phyloP scores from a whole-genome alignment of 1,140 invertebrate species.

The Bombus vancouverensis region DNA sequence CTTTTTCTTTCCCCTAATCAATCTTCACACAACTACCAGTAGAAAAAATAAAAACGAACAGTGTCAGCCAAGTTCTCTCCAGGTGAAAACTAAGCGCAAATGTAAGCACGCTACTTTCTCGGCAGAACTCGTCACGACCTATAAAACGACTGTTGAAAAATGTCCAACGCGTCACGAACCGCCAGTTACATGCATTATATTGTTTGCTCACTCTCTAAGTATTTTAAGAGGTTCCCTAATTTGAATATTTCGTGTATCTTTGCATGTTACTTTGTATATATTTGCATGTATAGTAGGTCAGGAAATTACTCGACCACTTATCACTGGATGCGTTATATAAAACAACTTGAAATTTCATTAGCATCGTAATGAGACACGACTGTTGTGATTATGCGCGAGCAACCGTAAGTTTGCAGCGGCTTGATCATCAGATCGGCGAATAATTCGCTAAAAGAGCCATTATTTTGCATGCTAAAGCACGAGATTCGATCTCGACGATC shows the following conservation, averaged over 20 bases:
- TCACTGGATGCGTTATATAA: background rate
- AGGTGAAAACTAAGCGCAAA: background rate
- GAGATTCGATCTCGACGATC: background rate
- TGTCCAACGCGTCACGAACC: conserved; percentile 28
- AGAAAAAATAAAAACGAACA: background rate
- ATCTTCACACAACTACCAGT: background rate
- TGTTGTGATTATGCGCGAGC: background rate
- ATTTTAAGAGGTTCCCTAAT: background rate
- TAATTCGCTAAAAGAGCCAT: background rate
- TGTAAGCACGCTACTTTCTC: background rate
- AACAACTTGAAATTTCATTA: background rate
- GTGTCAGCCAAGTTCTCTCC: background rate
- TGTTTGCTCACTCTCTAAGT: background rate
- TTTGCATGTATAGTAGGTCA: background rate
- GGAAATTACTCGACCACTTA: background rate
- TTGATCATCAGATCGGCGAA: background rate
- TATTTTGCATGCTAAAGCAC: background rate
- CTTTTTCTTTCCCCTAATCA: background rate
- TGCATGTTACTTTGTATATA: background rate
- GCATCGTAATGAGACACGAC: background rate
- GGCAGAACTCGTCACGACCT: background rate
- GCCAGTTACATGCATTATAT: background rate
- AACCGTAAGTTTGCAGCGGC: too few species aligned
- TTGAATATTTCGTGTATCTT: background rate
- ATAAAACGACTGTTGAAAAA: conserved; percentile 42